A percentile compares a stretch with the other conserved stretches of the same genome.
Evolutionary conservation across 1,140 invertebrate genomes (phyloP).

Genomic region (Propsilocerus akamusi): DNA sequence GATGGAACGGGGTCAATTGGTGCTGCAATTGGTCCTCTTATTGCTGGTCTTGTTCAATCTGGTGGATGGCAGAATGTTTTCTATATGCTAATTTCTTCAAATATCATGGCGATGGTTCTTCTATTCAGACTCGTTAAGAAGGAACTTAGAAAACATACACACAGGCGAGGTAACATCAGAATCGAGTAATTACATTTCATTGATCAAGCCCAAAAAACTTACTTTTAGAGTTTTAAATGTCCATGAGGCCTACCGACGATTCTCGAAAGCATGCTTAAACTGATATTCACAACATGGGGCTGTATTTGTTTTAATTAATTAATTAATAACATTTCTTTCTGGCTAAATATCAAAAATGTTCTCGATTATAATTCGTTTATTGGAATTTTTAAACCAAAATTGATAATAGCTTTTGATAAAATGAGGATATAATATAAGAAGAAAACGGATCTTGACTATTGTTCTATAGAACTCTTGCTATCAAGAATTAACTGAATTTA

Average conservation of each 20-base stretch:
- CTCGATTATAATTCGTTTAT: not conserved
- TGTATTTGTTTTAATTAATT: not conserved
- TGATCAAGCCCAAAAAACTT: not conserved
- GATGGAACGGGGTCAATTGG: slow-evolving; percentile 89
- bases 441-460: too few species aligned
- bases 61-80: slow-evolving; percentile 75
- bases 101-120: slow-evolving; percentile 60
- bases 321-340: not conserved
- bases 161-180: slow-evolving; percentile 10
- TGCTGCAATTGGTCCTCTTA: slow-evolving; percentile 77
- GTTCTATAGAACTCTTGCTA: too few species aligned
- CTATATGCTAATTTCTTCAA: slow-evolving; percentile 74
- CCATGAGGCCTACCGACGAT: not conserved
- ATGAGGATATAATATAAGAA: too few species aligned
- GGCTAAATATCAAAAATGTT: not conserved
- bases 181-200: slow-evolving; percentile 7
- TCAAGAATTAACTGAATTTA: slow-evolving; percentile 9
- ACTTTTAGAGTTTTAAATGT: not conserved
- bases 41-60: slow-evolving; percentile 64
- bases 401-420: too few species aligned
- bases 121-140: slow-evolving; percentile 25
- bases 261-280: not conserved
- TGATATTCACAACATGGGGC: not conserved
- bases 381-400: not conserved
- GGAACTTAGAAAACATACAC: slow-evolving; percentile 12